Base-by-base conservation (phyloP, 2,797 vertebrate genomes). In the Sebastes iracundus region DNA sequence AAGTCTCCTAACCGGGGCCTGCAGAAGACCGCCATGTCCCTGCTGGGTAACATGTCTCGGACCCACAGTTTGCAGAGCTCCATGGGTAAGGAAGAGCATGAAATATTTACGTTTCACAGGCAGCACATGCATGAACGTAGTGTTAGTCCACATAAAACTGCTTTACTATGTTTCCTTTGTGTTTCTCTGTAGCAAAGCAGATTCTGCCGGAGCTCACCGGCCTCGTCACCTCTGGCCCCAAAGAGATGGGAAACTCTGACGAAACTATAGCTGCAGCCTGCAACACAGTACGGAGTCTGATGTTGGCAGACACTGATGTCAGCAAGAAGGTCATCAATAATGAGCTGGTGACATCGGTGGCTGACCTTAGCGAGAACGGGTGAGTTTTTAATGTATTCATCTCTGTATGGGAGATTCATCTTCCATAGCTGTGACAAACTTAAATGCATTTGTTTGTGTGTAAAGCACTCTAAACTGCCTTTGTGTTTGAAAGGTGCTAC, bases 31-130 rank as follows among this genome's bases (percentile, higher is more conserved):
- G 94, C 96, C 8, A 87, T 97, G 64, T 97, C 96, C 11, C 92
- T 99, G 85, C 89, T 99, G 70, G 96, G 95, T 72, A 99, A 99
- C 93, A 95, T 99, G 95, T 97, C 96, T 61, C 95, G 96, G 53
- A 96, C 91, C 75, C 77, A 90, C 7, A 80, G 87, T 71, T 92
- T 97, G 74, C 97, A 97, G 83, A 81, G 87, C 69, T 58, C 69
- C 63, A 96, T 99, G 93, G 97, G 98, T 99, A 94, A 96, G 81
- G 20, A 76, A 22, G 68, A 32, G 8, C 25, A 32, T 53, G 13
- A 52, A 4, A 10, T 25, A 18, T 18, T 18, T 7, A 33, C 49
- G 10, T 59, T 59, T 64, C 4, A 9, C 49, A 53, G 5, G 11
- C 22, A 27, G 10, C 22, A 18, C 27, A 4, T 49, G 7, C 42